Evolutionary conservation across 2,797 vertebrate species (phyloP), one percentile per base, ranked within the genome.

Genomic region (Sebastes steindachneri): DNA sequence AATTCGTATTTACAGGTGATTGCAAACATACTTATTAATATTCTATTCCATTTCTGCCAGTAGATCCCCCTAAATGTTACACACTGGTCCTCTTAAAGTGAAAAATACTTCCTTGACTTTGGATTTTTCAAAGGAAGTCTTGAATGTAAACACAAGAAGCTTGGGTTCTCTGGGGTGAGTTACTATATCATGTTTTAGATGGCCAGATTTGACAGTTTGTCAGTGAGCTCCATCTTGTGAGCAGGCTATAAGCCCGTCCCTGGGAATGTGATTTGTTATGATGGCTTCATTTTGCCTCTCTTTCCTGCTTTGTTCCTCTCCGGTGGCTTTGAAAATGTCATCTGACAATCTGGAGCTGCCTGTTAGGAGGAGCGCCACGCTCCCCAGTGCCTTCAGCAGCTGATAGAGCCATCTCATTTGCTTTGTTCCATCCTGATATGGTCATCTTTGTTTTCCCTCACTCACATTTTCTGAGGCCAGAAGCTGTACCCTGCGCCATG

Each of bases 271-370:
- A 74, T 82, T 79, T 83, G 33, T 71, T 79, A 73, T 82, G 80
- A 68, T 62, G 9, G 51, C 33, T 88, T 80, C 73, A 28, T 75
- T 75, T 85, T 66, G 14, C 45, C 28, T 80, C 45, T 19, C 41
- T 65, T 41, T 76, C 25, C 62, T 37, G 63, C 62, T 73, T 77
- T 41, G 55, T 86, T 87, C 65, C 41, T 79, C 81, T 82, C 70
- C 35, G 25, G 62, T 82, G 74, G 82, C 83, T 91, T 79, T 86
- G 73, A 85, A 93, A 89, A 93, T 91, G 87, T 80, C 90, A 88
- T 86, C 89, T 68, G 85, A 85, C 89, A 84, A 76, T 85, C 59
- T 77, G 86, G 71, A 64, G 83, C 75, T 7, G 65, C 80, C 68
- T 78, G 76, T 73, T 54, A 58, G 79, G 75, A 84, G 58, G 77